phyloP scores from a whole-genome alignment of 2,888 invertebrate species.

The Epistrophe grossulariae region DNA sequence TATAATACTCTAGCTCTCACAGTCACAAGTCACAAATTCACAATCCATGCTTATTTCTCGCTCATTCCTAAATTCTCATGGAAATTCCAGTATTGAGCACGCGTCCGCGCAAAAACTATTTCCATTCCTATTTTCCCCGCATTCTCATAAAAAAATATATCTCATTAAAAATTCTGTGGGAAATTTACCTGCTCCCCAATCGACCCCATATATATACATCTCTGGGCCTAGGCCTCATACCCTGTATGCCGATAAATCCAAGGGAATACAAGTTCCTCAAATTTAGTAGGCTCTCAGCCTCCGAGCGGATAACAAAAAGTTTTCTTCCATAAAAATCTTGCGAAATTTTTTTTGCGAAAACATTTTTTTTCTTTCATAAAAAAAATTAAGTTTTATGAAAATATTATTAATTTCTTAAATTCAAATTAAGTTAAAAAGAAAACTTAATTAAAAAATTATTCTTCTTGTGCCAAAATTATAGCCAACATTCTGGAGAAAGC shows the following conservation, averaged over 20 bases:
- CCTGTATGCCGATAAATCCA: constrained; percentile 56
- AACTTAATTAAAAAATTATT: not conserved
- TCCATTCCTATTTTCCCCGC: constrained; percentile 4
- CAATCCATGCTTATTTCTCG: not conserved
- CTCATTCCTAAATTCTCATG: constrained; percentile 35
- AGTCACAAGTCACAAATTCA: not conserved
- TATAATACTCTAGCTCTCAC: not conserved
- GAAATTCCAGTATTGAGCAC: constrained; percentile 66
- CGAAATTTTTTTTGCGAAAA: constrained; percentile 47
- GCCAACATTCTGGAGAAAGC: not conserved
- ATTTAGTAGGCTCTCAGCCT: constrained; percentile 84
- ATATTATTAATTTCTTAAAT: not conserved
- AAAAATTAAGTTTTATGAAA: constrained; percentile 5
- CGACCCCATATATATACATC: constrained; percentile 68
- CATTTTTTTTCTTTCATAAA: constrained; percentile 5
- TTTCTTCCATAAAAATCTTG: constrained; percentile 68
- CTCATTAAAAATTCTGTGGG: constrained; percentile 66
- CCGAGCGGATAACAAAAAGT: constrained; percentile 83
- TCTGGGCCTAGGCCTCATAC: constrained; percentile 63
- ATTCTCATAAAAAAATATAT: constrained; percentile 3
- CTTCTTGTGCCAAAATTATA: constrained; percentile 25
- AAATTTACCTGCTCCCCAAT: constrained; percentile 71
- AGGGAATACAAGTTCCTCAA: constrained; percentile 78
- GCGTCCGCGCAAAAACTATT: constrained; percentile 56
- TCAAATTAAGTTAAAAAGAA: not conserved